A percentile compares a stretch with the other conserved stretches of the same genome.
Conservation (phyloP, 2,888 invertebrate species). For the Apocheima hispidaria region DNA sequence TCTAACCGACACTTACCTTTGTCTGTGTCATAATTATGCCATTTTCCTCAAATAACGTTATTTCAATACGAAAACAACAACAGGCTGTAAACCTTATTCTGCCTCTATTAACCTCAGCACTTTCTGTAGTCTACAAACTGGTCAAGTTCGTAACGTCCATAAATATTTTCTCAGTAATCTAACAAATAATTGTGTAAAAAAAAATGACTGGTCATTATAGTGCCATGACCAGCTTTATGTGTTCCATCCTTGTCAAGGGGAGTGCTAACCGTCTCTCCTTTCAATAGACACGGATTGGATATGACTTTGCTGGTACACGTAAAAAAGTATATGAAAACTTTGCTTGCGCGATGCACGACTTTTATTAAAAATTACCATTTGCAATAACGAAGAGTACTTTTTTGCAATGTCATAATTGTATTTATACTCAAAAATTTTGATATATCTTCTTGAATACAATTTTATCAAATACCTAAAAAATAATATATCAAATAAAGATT, state of each 20-base stretch:
- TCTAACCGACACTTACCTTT: too few relatives aligned
- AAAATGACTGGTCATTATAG: slow-evolving; percentile 65
- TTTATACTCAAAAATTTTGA: background rate
- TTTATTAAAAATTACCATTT: slow-evolving; percentile 10
- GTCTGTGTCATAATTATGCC: too few relatives aligned
- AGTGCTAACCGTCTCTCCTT: slow-evolving; percentile 99
- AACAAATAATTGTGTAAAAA: too few relatives aligned
- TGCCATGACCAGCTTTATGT: slow-evolving; percentile 69
- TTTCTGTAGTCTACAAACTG: too few relatives aligned
- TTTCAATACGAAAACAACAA: too few relatives aligned
- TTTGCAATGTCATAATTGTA: slow-evolving; percentile 17
- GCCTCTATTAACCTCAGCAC: too few relatives aligned
- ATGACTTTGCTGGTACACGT: slow-evolving; percentile 39
- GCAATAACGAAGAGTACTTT: background rate
- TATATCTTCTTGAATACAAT: background rate
- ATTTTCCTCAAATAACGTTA: too few relatives aligned
- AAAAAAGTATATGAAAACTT: slow-evolving; percentile 39
- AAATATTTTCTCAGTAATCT: too few relatives aligned
- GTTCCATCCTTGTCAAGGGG: slow-evolving; percentile 98
- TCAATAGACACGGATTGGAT: slow-evolving; percentile 92
- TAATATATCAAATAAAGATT: too few relatives aligned
- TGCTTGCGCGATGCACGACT: slow-evolving; percentile 50
- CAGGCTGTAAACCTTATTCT: too few relatives aligned
- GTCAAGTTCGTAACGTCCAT: too few relatives aligned
- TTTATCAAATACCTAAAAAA: background rate